A percentile compares a stretch with the other conserved stretches of the same genome.
Conservation (phyloP, 1,140 invertebrate genomes). For the Drosophila nasuta region DNA sequence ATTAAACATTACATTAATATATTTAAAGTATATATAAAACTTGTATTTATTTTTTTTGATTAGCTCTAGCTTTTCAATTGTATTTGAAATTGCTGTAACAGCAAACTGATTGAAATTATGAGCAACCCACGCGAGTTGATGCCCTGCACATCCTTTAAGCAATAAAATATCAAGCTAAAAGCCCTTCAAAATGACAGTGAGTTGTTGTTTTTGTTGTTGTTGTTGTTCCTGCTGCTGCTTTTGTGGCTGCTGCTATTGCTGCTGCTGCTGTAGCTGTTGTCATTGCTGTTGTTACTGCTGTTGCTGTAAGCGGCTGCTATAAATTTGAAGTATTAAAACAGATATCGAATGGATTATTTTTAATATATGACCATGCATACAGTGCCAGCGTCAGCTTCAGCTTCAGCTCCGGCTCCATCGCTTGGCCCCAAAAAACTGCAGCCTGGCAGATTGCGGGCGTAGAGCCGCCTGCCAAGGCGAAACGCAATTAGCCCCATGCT, state of each 20-base stretch:
- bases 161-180: conserved; percentile 78
- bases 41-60: no score
- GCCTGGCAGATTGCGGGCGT: conserved; percentile 41
- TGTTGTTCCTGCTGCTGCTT: conserved; percentile 16
- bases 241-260: conserved; percentile 36
- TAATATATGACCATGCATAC: conserved; percentile 74
- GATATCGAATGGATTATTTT: conserved; percentile 81
- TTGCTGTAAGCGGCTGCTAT: conserved; percentile 60
- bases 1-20: no score
- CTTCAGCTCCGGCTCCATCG: not conserved
- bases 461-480: conserved; percentile 52
- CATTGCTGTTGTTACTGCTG: conserved; percentile 31
- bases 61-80: no score
- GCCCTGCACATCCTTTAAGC: conserved; percentile 65
- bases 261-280: conserved; percentile 20
- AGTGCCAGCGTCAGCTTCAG: conserved; percentile 28
- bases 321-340: conserved; percentile 81
- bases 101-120: not conserved
- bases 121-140: conserved; percentile 57
- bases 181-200: conserved; percentile 72
- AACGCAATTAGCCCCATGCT: conserved; percentile 69
- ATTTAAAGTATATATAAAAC: no score
- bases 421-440: conserved; percentile 59
- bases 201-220: conserved; percentile 35
- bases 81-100: not conserved